Conservation (phyloP, 2,888 invertebrate species). For the Scaptomyza polygonia region DNA sequence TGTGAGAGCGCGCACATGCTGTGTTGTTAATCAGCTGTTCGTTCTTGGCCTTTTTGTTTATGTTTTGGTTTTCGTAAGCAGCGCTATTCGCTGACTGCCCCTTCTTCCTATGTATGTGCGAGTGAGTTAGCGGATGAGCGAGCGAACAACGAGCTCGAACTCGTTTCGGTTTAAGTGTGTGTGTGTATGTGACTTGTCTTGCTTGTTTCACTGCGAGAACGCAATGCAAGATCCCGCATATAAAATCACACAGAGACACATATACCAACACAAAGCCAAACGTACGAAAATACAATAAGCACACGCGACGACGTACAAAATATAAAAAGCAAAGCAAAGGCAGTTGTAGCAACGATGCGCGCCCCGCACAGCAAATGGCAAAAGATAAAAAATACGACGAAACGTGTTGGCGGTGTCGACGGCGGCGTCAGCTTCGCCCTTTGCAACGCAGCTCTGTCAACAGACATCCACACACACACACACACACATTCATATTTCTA, state of each 20-base stretch:
- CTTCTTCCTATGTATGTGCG: constrained; percentile 56
- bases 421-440: constrained; percentile 23
- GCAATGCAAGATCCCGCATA: constrained; percentile 52
- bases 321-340: constrained; percentile 38
- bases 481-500: no score
- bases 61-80: constrained; percentile 78
- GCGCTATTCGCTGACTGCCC: constrained; percentile 56
- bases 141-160: constrained; percentile 57
- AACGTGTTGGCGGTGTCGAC: constrained; percentile 35
- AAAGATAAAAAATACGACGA: constrained; percentile 19
- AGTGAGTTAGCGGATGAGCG: constrained; percentile 25
- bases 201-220: constrained; percentile 64
- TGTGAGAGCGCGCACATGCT: constrained; percentile 64
- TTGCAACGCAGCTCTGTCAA: constrained; percentile 24
- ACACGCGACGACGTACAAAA: constrained; percentile 52
- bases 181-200: constrained; percentile 61
- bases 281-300: constrained; percentile 54
- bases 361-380: constrained; percentile 18
- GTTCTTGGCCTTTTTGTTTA: constrained; percentile 79
- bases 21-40: constrained; percentile 77
- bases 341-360: constrained; percentile 46
- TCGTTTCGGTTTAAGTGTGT: constrained; percentile 28
- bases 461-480: constrained; percentile 35
- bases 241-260: constrained; percentile 12
- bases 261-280: neutral